phyloP scores from a whole-genome alignment of 2,888 invertebrate species.

The Cerceris rybyensis region DNA sequence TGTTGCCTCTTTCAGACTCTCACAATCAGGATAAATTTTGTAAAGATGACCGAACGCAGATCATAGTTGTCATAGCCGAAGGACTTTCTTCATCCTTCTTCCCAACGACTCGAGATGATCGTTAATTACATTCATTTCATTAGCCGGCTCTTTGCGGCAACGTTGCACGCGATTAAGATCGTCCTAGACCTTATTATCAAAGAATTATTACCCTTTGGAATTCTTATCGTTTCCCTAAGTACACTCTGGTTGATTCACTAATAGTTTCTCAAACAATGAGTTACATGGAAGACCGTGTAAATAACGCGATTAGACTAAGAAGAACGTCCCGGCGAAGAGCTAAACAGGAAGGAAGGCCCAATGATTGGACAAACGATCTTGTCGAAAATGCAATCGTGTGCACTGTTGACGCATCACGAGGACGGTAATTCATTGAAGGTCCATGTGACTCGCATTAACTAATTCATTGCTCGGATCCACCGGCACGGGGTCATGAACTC shows the following conservation, averaged over 20 bases:
- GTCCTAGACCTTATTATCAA: constrained; percentile 32
- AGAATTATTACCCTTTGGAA: constrained; percentile 9
- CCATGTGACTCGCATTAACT: constrained; percentile 74
- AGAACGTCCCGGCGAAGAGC: constrained; percentile 14
- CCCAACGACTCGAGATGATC: background rate
- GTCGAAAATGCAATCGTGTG: constrained; percentile 71
- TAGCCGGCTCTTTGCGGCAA: constrained; percentile 11
- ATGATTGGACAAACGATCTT: constrained; percentile 70
- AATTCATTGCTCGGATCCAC: constrained; percentile 73
- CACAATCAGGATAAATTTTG: no score
- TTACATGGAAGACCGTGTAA: background rate
- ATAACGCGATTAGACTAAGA: constrained; percentile 19
- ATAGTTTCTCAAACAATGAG: no score
- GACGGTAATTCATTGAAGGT: constrained; percentile 68
- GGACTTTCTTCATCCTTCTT: background rate
- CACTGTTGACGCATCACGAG: constrained; percentile 64
- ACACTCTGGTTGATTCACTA: background rate
- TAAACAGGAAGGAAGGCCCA: constrained; percentile 70
- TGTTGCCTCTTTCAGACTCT: no score
- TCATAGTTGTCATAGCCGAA: no score
- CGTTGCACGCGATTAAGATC: background rate
- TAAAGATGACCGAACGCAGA: no score
- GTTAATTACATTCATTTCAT: constrained; percentile 36
- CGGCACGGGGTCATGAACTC: constrained; percentile 74
- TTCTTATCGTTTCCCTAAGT: no score